These are phyloP conservation scores for Nomada fabriciana DNA, from an alignment of 2,888 invertebrate genomes.

Conservation along the genomic window DNA sequence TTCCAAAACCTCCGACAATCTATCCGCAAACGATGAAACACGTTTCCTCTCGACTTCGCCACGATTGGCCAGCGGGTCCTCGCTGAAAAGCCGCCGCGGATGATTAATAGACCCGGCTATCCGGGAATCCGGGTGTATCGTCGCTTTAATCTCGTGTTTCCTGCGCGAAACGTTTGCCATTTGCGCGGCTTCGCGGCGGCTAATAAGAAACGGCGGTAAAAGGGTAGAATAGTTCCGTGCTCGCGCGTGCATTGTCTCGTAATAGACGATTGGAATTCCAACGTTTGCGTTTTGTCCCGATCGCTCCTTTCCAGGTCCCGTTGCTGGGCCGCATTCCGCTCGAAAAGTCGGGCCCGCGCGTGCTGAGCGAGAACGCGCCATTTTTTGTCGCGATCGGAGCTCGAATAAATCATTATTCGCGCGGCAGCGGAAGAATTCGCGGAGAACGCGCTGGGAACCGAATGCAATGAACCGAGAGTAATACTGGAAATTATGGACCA, in stretches of 20 bases:
- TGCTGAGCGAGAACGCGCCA: constrained; percentile 46
- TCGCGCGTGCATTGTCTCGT: constrained; percentile 48
- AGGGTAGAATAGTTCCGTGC: constrained; percentile 57
- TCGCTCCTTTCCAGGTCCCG: constrained; percentile 55
- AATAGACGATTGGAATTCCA: constrained; percentile 60
- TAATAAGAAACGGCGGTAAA: constrained; percentile 59
- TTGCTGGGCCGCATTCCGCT: constrained; percentile 37
- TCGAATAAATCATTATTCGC: constrained; percentile 31
- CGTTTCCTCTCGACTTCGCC: not conserved
- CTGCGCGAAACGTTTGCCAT: constrained; percentile 42
- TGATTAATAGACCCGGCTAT: constrained; percentile 57
- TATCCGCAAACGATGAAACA: not conserved
- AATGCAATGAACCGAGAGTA: not conserved
- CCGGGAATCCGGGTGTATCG: constrained; percentile 41
- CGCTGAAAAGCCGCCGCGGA: constrained; percentile 37
- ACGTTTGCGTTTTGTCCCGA: constrained; percentile 54
- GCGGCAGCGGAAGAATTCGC: not conserved
- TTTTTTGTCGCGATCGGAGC: constrained; percentile 35
- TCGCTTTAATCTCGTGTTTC: constrained; percentile 43
- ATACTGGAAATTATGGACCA: not conserved
- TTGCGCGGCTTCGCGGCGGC: constrained; percentile 40
- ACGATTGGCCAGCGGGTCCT: not conserved
- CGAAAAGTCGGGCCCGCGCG: constrained; percentile 49
- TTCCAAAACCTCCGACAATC: not conserved
- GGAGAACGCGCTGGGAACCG: not conserved